These are phyloP conservation scores for Turritopsis rubra DNA, from an alignment of 30 jellyfish, hydroid and myxozoan genomes.

Conservation along the genomic window DNA sequence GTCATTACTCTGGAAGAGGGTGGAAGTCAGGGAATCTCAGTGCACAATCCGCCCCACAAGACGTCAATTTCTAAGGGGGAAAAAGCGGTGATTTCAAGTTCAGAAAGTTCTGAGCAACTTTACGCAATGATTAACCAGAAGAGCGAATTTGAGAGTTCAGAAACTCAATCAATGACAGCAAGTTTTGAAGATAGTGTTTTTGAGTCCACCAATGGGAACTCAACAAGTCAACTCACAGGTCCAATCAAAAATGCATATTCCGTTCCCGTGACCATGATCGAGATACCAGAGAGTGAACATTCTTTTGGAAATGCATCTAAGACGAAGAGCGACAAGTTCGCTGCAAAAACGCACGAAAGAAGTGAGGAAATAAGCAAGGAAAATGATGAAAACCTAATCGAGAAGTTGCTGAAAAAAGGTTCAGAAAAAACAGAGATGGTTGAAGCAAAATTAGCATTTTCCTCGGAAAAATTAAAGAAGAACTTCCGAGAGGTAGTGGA, in stretches of 20 bases:
- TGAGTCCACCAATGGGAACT: background rate
- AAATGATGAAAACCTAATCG: background rate
- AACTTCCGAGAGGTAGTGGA: background rate
- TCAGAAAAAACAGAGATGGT: background rate
- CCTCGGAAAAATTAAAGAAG: too few species aligned
- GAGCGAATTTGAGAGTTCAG: background rate
- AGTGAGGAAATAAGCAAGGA: background rate
- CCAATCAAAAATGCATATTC: background rate
- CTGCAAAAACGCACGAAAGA: background rate
- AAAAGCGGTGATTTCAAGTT: background rate
- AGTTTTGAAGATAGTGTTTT: background rate
- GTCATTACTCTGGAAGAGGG: background rate
- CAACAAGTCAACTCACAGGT: background rate
- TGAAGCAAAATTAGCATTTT: background rate
- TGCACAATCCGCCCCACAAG: background rate
- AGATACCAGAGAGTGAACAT: background rate
- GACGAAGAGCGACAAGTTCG: background rate
- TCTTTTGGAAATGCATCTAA: too few species aligned
- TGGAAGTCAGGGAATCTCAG: background rate
- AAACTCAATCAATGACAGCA: background rate
- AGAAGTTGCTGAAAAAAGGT: background rate
- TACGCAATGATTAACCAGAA: background rate
- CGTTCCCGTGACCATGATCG: background rate
- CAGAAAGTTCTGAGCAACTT: background rate
- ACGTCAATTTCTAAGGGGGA: background rate